These are phyloP conservation scores for human DNA, from an alignment of 2,113 vertebrate species.

Conservation along the genomic window DNA sequence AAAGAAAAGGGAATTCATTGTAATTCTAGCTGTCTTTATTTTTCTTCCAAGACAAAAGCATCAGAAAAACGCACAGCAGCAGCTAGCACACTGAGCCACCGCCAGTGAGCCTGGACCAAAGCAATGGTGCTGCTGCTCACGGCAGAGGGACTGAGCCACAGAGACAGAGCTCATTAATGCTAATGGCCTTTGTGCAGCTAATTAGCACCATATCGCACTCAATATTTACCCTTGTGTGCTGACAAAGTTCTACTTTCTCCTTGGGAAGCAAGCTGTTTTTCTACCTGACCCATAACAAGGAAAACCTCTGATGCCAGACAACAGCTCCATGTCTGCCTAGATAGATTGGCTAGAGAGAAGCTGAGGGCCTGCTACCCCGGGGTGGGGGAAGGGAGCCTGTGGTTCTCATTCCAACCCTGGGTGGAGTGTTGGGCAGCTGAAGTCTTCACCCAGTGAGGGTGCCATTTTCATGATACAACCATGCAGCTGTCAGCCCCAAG, in stretches of 20 bases:
- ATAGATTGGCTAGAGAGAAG: neutral
- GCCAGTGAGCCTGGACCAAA: slow-evolving; percentile 3
- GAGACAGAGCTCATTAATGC: slow-evolving; percentile 72
- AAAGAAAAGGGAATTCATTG: neutral
- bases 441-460: neutral
- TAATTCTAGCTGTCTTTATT: neutral
- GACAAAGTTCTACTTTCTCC: slow-evolving; percentile 69
- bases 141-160: slow-evolving; percentile 17
- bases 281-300: slow-evolving; percentile 55
- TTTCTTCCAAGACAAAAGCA: neutral
- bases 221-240: slow-evolving; percentile 75
- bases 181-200: slow-evolving; percentile 72
- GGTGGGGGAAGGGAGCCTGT: neutral
- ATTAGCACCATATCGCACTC: slow-evolving; percentile 74
- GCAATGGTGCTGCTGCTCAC: neutral
- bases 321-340: neutral
- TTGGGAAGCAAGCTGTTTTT: slow-evolving; percentile 59
- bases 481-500: neutral
- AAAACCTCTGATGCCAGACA: neutral
- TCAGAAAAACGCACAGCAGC: neutral
- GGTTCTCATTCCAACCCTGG: slow-evolving; percentile 2
- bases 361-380: neutral
- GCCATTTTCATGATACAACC: neutral
- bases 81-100: neutral
- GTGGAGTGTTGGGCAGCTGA: neutral